Percentiles rank a stretch among this genome's conserved stretches.
phyloP scores from a whole-genome alignment of 2,888 invertebrate genomes.

The Tachystola acroxantha region DNA sequence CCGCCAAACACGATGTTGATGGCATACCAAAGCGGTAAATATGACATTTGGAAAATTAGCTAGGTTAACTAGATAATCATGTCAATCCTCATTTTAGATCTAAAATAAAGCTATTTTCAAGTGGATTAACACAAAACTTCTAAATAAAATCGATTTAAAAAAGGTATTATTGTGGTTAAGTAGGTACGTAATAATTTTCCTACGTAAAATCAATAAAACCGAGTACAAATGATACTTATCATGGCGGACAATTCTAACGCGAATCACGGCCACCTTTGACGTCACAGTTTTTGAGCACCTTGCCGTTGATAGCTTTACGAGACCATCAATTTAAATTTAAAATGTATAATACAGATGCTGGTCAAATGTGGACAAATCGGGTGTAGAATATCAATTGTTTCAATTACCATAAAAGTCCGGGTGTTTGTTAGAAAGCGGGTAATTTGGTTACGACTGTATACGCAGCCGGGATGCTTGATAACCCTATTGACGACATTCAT shows the following conservation, averaged over 20 bases:
- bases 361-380: slow-evolving; percentile 72
- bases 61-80: no score
- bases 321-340: slow-evolving; percentile 74
- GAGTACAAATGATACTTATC: no score
- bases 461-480: slow-evolving; percentile 60
- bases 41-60: no score
- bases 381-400: slow-evolving; percentile 68
- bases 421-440: slow-evolving; percentile 77
- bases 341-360: slow-evolving; percentile 71
- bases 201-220: no score
- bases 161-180: no score
- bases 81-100: no score
- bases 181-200: no score
- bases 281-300: slow-evolving; percentile 65
- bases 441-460: slow-evolving; percentile 70
- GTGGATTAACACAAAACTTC: no score
- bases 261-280: slow-evolving; percentile 59
- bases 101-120: no score
- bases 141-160: no score
- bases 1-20: not conserved
- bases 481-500: slow-evolving; percentile 46
- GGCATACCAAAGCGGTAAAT: no score
- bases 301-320: slow-evolving; percentile 73
- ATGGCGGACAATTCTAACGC: slow-evolving; percentile 63
- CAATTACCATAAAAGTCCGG: slow-evolving; percentile 74